Evolutionary conservation across 2,113 vertebrate species (phyloP).

Genomic region (Ploceus nigricollis): DNA sequence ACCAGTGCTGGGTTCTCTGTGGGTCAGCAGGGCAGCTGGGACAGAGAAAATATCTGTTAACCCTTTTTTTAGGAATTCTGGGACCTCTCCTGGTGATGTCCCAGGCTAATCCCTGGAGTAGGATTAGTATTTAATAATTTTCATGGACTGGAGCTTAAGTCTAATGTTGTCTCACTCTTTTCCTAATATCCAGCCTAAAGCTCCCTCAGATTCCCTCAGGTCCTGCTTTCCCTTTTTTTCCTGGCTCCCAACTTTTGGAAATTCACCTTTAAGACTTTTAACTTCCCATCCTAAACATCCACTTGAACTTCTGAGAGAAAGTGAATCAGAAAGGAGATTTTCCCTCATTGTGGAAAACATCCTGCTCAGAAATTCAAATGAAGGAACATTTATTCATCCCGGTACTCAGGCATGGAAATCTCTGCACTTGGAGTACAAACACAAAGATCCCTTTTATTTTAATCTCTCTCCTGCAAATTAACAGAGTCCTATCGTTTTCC

Average conservation of each 20-base stretch:
- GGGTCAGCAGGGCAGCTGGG: background rate
- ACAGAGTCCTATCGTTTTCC: background rate
- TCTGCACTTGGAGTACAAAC: background rate
- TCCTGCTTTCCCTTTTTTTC: background rate
- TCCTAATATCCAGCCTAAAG: background rate
- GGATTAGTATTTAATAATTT: background rate
- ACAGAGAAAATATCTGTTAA: background rate
- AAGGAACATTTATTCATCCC: background rate
- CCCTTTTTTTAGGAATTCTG: background rate
- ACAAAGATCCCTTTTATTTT: background rate
- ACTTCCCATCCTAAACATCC: background rate
- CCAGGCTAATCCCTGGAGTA: background rate
- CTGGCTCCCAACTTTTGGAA: background rate
- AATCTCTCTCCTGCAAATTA: background rate
- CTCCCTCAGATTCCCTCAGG: background rate
- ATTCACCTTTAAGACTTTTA: background rate
- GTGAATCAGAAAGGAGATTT: background rate
- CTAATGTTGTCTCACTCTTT: rapidly evolving
- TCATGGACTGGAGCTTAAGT: background rate
- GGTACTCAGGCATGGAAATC: background rate
- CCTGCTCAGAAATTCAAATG: background rate
- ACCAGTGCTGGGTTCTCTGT: background rate
- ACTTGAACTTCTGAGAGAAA: background rate
- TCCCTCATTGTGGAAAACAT: background rate
- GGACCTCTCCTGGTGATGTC: background rate